phyloP scores from a whole-genome alignment of 2,888 invertebrate species.

The Yponomeuta evonymella region DNA sequence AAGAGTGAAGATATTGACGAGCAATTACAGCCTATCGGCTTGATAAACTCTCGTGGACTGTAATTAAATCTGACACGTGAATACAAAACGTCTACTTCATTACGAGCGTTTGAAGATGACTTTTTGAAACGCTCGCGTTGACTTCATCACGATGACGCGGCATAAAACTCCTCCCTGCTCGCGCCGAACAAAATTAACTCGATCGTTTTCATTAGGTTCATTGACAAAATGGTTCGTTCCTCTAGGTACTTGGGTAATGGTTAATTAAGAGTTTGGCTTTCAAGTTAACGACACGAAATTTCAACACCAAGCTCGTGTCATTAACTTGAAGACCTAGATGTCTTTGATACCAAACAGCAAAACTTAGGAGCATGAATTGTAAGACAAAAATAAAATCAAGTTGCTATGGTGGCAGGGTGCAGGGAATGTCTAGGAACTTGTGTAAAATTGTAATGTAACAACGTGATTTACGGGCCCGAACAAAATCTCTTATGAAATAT shows the following conservation, averaged over 20 bases:
- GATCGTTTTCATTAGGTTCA: constrained; percentile 36
- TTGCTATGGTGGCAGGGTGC: background rate
- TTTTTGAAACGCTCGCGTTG: constrained; percentile 30
- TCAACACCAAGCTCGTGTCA: background rate
- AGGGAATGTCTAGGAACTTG: constrained; percentile 16
- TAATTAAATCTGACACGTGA: constrained; percentile 54
- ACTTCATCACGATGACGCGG: constrained; percentile 40
- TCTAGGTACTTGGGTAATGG: background rate
- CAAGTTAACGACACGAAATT: background rate
- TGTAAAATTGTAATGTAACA: constrained; percentile 43
- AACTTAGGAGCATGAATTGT: no score
- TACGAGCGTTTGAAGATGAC: constrained; percentile 34
- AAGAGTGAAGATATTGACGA: background rate
- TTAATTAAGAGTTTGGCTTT: background rate
- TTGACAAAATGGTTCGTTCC: constrained; percentile 30
- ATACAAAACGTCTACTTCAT: constrained; percentile 48
- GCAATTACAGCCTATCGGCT: constrained; percentile 6
- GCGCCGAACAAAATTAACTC: constrained; percentile 35
- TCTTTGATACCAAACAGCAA: no score
- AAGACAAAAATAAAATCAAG: background rate
- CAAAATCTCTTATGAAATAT: constrained; percentile 59
- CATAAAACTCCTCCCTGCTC: constrained; percentile 5
- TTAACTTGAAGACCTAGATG: no score
- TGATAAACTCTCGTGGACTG: constrained; percentile 35
- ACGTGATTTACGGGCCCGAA: constrained; percentile 51